These are phyloP conservation scores for Hoplodrina blanda DNA, from an alignment of 2,888 invertebrate species.

Conservation along the genomic window DNA sequence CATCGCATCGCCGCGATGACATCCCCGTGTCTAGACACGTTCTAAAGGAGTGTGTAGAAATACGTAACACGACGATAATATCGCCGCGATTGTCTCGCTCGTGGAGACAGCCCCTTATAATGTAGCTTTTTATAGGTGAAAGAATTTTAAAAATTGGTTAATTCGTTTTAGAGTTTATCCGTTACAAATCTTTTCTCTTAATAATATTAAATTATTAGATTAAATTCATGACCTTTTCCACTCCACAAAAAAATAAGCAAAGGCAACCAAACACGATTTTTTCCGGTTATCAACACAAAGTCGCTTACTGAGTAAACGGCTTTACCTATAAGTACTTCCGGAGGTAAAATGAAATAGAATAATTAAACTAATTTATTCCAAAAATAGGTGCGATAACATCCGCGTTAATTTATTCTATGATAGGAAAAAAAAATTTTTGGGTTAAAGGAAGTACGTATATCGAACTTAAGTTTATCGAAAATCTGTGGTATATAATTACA, in stretches of 20 bases:
- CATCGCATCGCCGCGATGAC: too few relatives aligned
- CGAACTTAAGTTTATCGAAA: neutral
- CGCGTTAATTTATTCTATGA: neutral
- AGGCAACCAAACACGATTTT: neutral
- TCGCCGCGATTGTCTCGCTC: too few relatives aligned
- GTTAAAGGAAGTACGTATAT: neutral
- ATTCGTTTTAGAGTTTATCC: too few relatives aligned
- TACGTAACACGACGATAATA: too few relatives aligned
- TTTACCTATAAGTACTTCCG: conserved; percentile 8
- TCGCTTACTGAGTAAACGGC: neutral
- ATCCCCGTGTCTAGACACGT: neutral
- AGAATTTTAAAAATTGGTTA: too few relatives aligned
- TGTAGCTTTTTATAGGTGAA: too few relatives aligned
- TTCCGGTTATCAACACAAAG: too few relatives aligned
- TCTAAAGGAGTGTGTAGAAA: neutral
- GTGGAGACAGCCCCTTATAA: too few relatives aligned
- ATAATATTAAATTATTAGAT: too few relatives aligned
- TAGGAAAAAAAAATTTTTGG: conserved; percentile 3
- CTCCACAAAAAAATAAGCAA: too few relatives aligned
- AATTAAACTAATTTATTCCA: conserved; percentile 35
- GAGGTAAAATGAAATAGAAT: conserved; percentile 7
- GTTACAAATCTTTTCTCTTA: too few relatives aligned
- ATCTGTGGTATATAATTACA: conserved; percentile 3
- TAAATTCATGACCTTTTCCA: too few relatives aligned
- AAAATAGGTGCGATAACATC: conserved; percentile 16